phyloP scores from a whole-genome alignment of 2,113 vertebrate species.

The Ochotona curzoniae region DNA sequence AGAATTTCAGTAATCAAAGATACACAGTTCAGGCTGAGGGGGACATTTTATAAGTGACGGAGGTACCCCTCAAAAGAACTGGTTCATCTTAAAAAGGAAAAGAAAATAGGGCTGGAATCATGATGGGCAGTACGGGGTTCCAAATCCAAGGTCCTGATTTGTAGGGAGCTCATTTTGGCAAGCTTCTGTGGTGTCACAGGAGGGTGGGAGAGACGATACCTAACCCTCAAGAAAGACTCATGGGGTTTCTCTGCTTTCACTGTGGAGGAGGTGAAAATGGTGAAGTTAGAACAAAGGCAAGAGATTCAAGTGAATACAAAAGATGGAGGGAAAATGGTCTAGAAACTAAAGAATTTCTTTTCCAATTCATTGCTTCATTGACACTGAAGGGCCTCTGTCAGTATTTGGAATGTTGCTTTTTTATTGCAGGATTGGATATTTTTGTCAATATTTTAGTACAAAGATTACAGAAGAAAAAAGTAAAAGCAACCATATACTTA shows the following conservation, averaged over 20 bases:
- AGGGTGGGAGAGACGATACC: neutral
- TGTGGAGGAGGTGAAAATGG: neutral
- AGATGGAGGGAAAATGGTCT: neutral
- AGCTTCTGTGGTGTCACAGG: neutral
- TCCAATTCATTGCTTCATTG: too few species aligned
- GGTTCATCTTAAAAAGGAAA: neutral
- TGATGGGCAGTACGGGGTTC: neutral
- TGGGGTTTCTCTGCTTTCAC: neutral
- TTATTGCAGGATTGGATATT: neutral
- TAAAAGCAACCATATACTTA: neutral
- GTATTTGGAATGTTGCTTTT: neutral
- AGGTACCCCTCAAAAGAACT: neutral
- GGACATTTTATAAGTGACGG: neutral
- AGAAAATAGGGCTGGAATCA: neutral
- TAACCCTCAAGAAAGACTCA: neutral
- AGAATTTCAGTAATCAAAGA: neutral
- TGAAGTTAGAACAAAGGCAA: neutral
- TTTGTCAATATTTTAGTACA: conserved; percentile 12
- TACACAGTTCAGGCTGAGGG: neutral
- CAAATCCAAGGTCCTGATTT: neutral
- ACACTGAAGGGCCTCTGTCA: neutral
- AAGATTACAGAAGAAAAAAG: neutral
- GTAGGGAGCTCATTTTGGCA: neutral
- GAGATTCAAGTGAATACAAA: too few species aligned
- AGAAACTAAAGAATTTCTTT: neutral